Evolutionary conservation across 1,140 invertebrate species (phyloP), one percentile per base, ranked within the genome.

Genomic region (Diabrotica virgifera): DNA sequence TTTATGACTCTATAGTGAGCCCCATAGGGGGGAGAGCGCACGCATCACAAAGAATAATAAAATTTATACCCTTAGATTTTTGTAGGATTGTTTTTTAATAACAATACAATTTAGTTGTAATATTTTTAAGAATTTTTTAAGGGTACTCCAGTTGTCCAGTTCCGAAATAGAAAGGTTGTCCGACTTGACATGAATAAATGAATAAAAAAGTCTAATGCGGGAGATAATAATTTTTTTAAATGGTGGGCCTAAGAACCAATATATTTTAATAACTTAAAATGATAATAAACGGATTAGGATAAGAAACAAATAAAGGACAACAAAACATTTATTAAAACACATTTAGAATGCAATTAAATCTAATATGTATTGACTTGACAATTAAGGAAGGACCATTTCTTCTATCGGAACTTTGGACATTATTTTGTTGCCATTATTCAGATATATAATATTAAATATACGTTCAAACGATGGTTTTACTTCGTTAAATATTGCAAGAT

Each of bases 401-500:
- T 83, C 77, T 35, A 78, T 74, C 6, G 82, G 79, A 5, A 80
- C 63, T 70, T 80, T 84, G 13, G 74, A 62, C 37, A 84, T 79
- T 2, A 81, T 69, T 56, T 74, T 73, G 66, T 79, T 80, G 0
- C 80, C 52, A 13, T 82, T 73, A 3, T 78, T 67, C 37, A 76
- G 72, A 38, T 81, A 74, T 38, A 83, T 76, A n/a, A 70, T 66
- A 0, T 70, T 75, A 51, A 83, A 74, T 0, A 81, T 80, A 37
- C 74, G 69, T 37, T 70, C 72, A 52, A 70, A 71, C 2, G 63
- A 65, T 7, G 10, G 13, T 35, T 64, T 67, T 2, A 73, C 64
- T n/a, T 73, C 72, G 0, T 65, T 52, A 54, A 70, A 71, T 12
- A 73, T 64, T 36, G 66, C 65, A 50, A 66, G 36, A 8, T 61